Evolutionary conservation across 2,113 vertebrate genomes (phyloP), one percentile per base, ranked within the genome.

Genomic region (Mustelus asterias): DNA sequence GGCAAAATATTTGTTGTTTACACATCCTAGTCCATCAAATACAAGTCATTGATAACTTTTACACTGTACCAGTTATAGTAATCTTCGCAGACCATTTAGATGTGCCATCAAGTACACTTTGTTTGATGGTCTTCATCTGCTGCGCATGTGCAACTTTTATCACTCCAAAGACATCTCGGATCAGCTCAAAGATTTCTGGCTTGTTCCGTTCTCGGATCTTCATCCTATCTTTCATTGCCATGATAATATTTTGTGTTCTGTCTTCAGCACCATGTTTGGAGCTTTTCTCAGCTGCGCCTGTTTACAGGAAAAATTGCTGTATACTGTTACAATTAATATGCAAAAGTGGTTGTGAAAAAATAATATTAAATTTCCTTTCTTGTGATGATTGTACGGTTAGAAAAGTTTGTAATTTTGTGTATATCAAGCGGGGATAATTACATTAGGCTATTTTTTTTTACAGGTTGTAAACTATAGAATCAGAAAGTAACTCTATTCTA

Each of bases 211-310:
- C 99, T 33, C 99, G 97, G 96, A 99, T 99, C 97, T 99, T 99
- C 99, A 99, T 99, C 93, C 99, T 98, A 97, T 99, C 99, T 97
- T 99, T 99, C 99, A 99, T 99, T 95, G 99, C 99, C 99, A 99
- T 99, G 97, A 99, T 99, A 96, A 99, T 99, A 96, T 99, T 99
- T 97, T 99, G 99, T 0, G 99, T 99, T 37, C 99, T 97, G 96
- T 99, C 99, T 97, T 99, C 99, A 0, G 99, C 99, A 96, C 99
- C 99, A 85, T 99, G 99, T 96, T 99, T 99, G 0, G 97, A 99
- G 97, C 99, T 98, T 97, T 99, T 99, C 97, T 99, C 99, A 0
- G 99, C 99, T 96, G 99, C 99, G 63, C 99, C 99, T 99, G 96
- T 89, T 96, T 83, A 94, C 37, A 85, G 86, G 78, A 88, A 69